A percentile compares a stretch with the other conserved stretches of the same genome.
phyloP scores from a whole-genome alignment of 2,113 vertebrate species.

The Clinocottus analis region DNA sequence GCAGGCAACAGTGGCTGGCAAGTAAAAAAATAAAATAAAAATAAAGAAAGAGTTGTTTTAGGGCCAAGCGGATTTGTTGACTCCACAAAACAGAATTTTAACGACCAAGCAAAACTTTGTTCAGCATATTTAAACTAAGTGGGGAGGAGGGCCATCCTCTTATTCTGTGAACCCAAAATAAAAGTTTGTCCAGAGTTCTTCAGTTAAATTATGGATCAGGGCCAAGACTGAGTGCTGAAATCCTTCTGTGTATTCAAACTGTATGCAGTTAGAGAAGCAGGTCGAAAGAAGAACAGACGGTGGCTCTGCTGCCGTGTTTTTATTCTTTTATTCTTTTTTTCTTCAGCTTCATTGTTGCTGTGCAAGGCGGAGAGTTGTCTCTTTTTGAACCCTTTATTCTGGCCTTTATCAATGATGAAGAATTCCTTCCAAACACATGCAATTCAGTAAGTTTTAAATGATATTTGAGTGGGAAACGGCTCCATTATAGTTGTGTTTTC shows the following conservation, averaged over 20 bases:
- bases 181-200: slow-evolving; percentile 45
- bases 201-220: slow-evolving; percentile 57
- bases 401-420: background rate
- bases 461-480: background rate
- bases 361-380: background rate
- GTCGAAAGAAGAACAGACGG: slow-evolving; percentile 4
- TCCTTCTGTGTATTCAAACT: slow-evolving; percentile 30
- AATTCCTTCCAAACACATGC: background rate
- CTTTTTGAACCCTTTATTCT: background rate
- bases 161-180: slow-evolving; percentile 36
- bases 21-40: background rate
- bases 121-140: slow-evolving; percentile 42
- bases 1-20: slow-evolving; percentile 9
- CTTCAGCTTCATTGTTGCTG: background rate
- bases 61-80: slow-evolving; percentile 39
- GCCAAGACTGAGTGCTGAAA: slow-evolving; percentile 24
- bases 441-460: background rate
- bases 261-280: slow-evolving; percentile 7
- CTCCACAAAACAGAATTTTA: slow-evolving; percentile 53
- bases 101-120: slow-evolving; percentile 47
- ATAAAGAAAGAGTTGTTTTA: background rate
- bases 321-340: background rate
- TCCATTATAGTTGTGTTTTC: slow-evolving; percentile 4
- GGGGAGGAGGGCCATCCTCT: background rate
- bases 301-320: background rate